Base-by-base conservation (phyloP, 2,113 vertebrate species). In the Rhynchomys soricoides region DNA sequence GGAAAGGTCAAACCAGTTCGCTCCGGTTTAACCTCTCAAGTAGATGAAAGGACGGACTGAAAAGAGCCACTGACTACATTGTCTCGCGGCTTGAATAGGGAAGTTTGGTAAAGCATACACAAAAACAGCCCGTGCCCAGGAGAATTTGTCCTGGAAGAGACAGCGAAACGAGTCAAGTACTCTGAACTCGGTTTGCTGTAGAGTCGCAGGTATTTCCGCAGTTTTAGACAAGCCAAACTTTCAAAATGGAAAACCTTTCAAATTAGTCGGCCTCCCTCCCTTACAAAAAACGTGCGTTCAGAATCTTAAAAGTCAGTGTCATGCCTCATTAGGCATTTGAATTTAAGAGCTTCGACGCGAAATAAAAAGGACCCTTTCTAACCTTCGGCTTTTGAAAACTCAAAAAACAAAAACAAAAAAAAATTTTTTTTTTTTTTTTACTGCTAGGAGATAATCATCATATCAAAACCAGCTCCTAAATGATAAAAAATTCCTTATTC, bases 1-100 rank as follows among this genome's bases (percentile, higher is more conserved):
- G 96, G 97, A 97, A 97, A 97, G 97, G 97, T 97, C 97, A 97
- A 95, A 70, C 64, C 64, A 19, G 95, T 96, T 96, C 95, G 95
- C 97, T 97, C 96, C 91, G 95, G 93, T 94, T 87, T 97, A 96
- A 96, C 89, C 95, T 95, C 94, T 93, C 90, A 59, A 95, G 55
- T 12, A 95, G 82, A 97, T 96, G 95, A 97, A 97, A 97, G 95
- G 92, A 75, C 86, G 15, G 48, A 95, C 92, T 95, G 91, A 95
- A 77, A 96, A 97, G 97, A 97, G 96, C 82, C 66, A 79, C 77
- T 45, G 62, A 79, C 77, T 24, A 68, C 89, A 95, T 94, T 96
- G 97, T 97, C 95, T 70, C 93, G 77, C 31, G n/a, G 48, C 77
- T 73, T 91, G 70, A 92, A 94, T 96, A 68, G 81, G 52, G 95